Percentiles rank a stretch among this genome's conserved stretches.
Evolutionary conservation across 53 echinoderm and acorn worm genomes (phyloP).

Genomic region (Luidia sarsii): DNA sequence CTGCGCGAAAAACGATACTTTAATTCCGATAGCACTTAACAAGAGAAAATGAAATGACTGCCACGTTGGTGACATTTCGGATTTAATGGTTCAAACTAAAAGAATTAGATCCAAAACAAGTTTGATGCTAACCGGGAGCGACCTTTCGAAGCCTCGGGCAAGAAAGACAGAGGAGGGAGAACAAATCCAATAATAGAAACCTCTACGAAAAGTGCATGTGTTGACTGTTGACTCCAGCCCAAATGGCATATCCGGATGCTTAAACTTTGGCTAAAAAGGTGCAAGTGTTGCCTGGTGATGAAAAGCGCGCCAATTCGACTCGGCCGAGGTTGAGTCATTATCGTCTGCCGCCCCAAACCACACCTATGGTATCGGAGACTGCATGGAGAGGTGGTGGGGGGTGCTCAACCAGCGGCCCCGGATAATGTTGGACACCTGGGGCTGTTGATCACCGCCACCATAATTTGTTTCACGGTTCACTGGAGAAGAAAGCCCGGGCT

Average conservation of each 20-base stretch:
- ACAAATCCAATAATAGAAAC: constrained; percentile 44
- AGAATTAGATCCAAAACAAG: constrained; percentile 25
- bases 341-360: constrained; percentile 46
- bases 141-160: constrained; percentile 48
- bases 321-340: constrained; percentile 48
- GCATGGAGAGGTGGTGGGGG: neutral
- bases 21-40: neutral
- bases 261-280: constrained; percentile 55
- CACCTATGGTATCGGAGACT: constrained; percentile 6
- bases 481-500: constrained; percentile 30
- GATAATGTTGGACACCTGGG: constrained; percentile 33
- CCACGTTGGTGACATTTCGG: constrained; percentile 36
- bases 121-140: constrained; percentile 44
- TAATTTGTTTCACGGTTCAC: constrained; percentile 33
- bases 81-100: constrained; percentile 13
- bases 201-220: constrained; percentile 42
- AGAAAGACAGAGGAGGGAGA: neutral
- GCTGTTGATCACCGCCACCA: constrained; percentile 22
- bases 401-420: neutral
- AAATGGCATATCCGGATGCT: constrained; percentile 55
- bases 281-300: constrained; percentile 56
- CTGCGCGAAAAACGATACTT: neutral
- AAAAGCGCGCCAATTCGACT: constrained; percentile 47
- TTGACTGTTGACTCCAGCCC: constrained; percentile 55
- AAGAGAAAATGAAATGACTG: neutral